Percentiles rank a stretch among this genome's conserved stretches.
phyloP scores from a whole-genome alignment of 2,888 invertebrate genomes.

The Papilio elwesi region DNA sequence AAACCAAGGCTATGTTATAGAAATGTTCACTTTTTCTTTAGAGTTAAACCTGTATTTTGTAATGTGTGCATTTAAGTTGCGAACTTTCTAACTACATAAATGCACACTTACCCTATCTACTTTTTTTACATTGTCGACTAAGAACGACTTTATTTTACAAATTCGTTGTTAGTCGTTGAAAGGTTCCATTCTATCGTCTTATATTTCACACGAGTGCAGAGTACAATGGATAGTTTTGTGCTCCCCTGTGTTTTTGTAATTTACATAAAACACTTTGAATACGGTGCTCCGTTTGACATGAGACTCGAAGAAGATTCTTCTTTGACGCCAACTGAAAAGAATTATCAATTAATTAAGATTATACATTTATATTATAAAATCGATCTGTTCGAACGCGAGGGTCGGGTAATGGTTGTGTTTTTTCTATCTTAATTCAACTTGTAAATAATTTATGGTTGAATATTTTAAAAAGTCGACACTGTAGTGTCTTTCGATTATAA shows the following conservation, averaged over 20 bases:
- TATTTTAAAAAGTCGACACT: no score
- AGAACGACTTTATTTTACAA: constrained; percentile 31
- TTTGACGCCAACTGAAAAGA: constrained; percentile 69
- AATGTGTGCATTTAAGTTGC: not conserved
- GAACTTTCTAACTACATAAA: not conserved
- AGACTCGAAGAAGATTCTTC: constrained; percentile 70
- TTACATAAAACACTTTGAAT: constrained; percentile 79
- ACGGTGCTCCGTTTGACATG: constrained; percentile 67
- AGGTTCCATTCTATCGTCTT: constrained; percentile 34
- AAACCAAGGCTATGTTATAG: not conserved
- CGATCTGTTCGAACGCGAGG: not conserved
- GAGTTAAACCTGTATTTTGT: constrained; percentile 9
- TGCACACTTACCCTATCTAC: constrained; percentile 18
- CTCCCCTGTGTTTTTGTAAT: constrained; percentile 40
- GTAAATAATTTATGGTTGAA: no score
- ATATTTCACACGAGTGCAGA: constrained; percentile 36
- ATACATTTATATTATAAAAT: not conserved
- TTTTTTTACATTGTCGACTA: constrained; percentile 35
- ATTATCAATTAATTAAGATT: constrained; percentile 33
- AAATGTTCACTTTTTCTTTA: not conserved
- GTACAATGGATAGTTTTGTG: constrained; percentile 38
- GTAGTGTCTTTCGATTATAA: no score
- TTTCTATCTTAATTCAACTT: no score
- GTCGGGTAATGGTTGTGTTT: no score
- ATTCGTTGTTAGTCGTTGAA: no score